Evolutionary conservation across 2,797 vertebrate species (phyloP).

Genomic region (Gallinago stenura): DNA sequence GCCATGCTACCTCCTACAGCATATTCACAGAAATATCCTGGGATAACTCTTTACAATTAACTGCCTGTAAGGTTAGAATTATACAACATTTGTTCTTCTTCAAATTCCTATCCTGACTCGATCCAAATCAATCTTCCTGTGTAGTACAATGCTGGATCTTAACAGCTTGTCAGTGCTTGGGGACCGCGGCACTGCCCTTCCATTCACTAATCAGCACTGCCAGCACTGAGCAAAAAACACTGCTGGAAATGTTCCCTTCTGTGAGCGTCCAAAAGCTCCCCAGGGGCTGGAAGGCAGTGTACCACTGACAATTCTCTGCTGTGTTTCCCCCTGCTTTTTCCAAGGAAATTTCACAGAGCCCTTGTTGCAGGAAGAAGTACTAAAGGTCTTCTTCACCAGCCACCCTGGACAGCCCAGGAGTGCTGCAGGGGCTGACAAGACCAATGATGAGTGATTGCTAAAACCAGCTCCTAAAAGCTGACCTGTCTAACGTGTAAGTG

Average conservation of each 20-base stretch:
- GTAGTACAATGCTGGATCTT: background rate
- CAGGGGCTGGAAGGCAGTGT: background rate
- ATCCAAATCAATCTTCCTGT: background rate
- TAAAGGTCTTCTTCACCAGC: background rate
- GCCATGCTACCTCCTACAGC: background rate
- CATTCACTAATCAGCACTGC: background rate
- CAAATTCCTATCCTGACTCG: background rate
- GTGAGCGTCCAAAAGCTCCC: background rate
- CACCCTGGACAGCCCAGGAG: background rate
- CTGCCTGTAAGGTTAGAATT: background rate
- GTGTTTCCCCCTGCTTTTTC: background rate
- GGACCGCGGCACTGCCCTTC: background rate
- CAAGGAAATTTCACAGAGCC: background rate
- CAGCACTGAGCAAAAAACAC: background rate
- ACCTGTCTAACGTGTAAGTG: background rate
- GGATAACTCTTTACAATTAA: background rate
- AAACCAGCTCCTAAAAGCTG: conserved; percentile 1
- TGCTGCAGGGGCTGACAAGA: background rate
- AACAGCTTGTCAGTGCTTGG: background rate
- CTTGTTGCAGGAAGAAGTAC: background rate
- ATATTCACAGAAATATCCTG: background rate
- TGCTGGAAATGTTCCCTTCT: background rate
- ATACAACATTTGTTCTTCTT: background rate
- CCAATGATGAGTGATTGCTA: rapidly evolving
- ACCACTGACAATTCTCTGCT: background rate